A percentile compares a stretch with the other conserved stretches of the same genome.
Evolutionary conservation across 35 echinoderm and acorn worm genomes (phyloP).

Genomic region (Strongylocentrotus purpuratus): DNA sequence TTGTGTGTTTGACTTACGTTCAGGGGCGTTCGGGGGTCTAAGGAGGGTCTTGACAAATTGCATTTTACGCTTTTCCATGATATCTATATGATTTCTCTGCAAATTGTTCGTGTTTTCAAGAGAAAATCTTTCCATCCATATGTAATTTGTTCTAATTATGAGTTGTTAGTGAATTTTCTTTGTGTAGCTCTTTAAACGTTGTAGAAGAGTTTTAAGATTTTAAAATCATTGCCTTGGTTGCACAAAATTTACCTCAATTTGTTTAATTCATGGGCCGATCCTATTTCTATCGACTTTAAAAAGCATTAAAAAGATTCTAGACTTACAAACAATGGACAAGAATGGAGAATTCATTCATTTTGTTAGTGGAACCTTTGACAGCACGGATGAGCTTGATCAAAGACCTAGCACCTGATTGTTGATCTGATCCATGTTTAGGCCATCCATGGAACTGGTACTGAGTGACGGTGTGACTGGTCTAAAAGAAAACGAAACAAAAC

Average conservation of each 20-base stretch:
- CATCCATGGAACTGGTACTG: slow-evolving; percentile 60
- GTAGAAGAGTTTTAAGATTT: too few species aligned
- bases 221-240: neutral
- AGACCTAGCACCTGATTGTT: neutral
- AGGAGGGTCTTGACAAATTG: too few species aligned
- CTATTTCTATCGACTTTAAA: neutral
- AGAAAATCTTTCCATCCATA: too few species aligned
- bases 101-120: too few species aligned
- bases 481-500: neutral
- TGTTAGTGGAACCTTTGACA: neutral
- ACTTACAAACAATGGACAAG: slow-evolving; percentile 24
- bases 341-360: neutral
- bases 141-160: too few species aligned
- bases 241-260: neutral
- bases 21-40: too few species aligned
- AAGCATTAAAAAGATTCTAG: neutral
- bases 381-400: neutral
- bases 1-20: too few species aligned
- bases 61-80: too few species aligned
- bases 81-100: too few species aligned
- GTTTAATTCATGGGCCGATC: neutral
- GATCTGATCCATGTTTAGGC: slow-evolving; percentile 10
- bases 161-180: too few species aligned
- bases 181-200: too few species aligned
- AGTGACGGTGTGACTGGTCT: slow-evolving; percentile 23